These are phyloP conservation scores for Trichopoda pennipes DNA, from an alignment of 2,888 invertebrate genomes.

Conservation along the genomic window DNA sequence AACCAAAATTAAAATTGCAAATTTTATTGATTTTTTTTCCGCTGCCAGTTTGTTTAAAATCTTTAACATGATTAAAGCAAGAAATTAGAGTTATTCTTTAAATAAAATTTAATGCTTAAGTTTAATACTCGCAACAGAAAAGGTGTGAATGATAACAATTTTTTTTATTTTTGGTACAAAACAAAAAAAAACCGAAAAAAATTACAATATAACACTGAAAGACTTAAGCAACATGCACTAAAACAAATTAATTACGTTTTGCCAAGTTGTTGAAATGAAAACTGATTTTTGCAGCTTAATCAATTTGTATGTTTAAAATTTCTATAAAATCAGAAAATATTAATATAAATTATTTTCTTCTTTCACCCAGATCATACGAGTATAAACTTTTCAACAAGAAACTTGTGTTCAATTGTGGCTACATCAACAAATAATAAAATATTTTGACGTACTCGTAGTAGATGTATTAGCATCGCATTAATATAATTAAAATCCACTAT, in stretches of 20 bases:
- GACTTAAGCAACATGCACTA: slow-evolving; percentile 36
- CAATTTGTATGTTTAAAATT: too few species aligned
- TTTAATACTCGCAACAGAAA: background rate
- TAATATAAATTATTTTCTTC: too few species aligned
- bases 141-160: slow-evolving; percentile 49
- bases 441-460: too few species aligned
- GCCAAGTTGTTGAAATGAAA: background rate
- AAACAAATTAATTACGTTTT: slow-evolving; percentile 8
- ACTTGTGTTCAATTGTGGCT: too few species aligned
- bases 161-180: background rate
- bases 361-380: too few species aligned
- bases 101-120: background rate
- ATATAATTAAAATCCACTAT: too few species aligned
- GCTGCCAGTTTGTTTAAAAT: slow-evolving; percentile 14
- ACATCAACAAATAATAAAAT: too few species aligned
- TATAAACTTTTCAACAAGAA: too few species aligned
- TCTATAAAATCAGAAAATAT: too few species aligned
- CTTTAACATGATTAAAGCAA: slow-evolving; percentile 64
- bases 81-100: slow-evolving; percentile 57
- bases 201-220: background rate
- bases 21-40: slow-evolving; percentile 41
- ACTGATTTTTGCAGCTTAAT: too few species aligned
- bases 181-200: background rate
- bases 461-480: too few species aligned
- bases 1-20: slow-evolving; percentile 67